Conservation (phyloP, 2,888 invertebrate genomes). For the Cryptocephalus primarius region DNA sequence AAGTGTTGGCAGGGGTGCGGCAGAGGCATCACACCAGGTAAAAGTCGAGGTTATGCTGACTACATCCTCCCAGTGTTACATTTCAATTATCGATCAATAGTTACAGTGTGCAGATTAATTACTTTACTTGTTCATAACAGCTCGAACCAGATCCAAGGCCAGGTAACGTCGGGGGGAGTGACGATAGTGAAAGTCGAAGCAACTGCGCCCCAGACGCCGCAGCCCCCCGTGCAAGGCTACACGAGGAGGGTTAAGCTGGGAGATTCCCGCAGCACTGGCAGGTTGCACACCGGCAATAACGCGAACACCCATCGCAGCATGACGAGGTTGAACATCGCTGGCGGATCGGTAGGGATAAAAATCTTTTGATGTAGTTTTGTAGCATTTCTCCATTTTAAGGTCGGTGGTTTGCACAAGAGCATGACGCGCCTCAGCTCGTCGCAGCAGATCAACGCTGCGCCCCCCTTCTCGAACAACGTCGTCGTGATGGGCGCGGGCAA, state of each 20-base stretch:
- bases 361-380: no score
- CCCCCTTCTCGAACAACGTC: slow-evolving; percentile 38
- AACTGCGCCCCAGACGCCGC: slow-evolving; percentile 9
- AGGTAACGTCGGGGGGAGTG: slow-evolving; percentile 63
- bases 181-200: slow-evolving; percentile 57
- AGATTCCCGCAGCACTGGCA: slow-evolving; percentile 65
- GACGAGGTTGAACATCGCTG: slow-evolving; percentile 65
- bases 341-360: slow-evolving; percentile 36
- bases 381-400: slow-evolving; percentile 21
- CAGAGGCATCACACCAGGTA: slow-evolving; percentile 47
- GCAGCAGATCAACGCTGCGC: slow-evolving; percentile 48
- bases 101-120: no score
- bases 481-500: slow-evolving; percentile 42
- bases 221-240: slow-evolving; percentile 38
- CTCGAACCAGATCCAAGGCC: slow-evolving; percentile 26
- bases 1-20: slow-evolving; percentile 62
- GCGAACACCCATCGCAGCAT: slow-evolving; percentile 67
- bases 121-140: no score
- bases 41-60: no score
- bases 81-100: not conserved
- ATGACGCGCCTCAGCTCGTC: slow-evolving; percentile 73
- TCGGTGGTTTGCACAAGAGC: slow-evolving; percentile 70
- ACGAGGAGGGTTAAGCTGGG: slow-evolving; percentile 55
- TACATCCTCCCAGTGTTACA: no score
- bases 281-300: slow-evolving; percentile 53